phyloP scores from a whole-genome alignment of 1,140 invertebrate genomes.

The Amphibalanus amphitrite region DNA sequence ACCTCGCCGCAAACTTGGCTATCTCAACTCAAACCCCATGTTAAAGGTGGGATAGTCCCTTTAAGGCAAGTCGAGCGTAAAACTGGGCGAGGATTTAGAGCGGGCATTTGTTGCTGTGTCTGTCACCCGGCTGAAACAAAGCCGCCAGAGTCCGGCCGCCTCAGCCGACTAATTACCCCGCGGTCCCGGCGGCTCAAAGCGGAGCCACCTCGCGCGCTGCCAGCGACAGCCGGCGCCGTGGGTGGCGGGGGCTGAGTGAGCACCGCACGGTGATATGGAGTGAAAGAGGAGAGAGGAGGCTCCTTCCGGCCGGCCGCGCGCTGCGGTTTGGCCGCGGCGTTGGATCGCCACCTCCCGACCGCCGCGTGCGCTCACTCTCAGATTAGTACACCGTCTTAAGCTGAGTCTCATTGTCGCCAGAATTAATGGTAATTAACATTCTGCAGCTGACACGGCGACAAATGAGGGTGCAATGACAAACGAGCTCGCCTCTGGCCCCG shows the following conservation, averaged over 20 bases:
- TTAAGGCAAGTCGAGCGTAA: not conserved
- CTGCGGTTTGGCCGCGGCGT: no score
- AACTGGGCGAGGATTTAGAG: not conserved
- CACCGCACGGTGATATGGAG: no score
- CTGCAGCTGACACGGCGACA: not conserved
- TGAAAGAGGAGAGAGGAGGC: no score
- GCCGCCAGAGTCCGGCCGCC: not conserved
- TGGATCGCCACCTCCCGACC: no score
- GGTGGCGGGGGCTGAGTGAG: not conserved
- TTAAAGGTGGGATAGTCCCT: no score
- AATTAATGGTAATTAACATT: slow-evolving; percentile 1
- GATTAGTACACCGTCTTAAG: not conserved
- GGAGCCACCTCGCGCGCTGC: not conserved
- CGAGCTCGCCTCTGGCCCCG: not conserved
- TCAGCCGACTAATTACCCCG: not conserved
- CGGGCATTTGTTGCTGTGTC: not conserved
- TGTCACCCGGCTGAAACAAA: not conserved
- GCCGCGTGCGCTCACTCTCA: not conserved
- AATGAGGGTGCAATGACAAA: not conserved
- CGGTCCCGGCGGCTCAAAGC: not conserved
- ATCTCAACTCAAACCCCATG: no score
- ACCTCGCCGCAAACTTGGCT: no score
- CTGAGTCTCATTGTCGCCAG: not conserved
- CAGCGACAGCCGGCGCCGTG: no score
- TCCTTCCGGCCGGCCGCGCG: no score